phyloP scores from a whole-genome alignment of 2,113 vertebrate species.

The Trogon melanurus region DNA sequence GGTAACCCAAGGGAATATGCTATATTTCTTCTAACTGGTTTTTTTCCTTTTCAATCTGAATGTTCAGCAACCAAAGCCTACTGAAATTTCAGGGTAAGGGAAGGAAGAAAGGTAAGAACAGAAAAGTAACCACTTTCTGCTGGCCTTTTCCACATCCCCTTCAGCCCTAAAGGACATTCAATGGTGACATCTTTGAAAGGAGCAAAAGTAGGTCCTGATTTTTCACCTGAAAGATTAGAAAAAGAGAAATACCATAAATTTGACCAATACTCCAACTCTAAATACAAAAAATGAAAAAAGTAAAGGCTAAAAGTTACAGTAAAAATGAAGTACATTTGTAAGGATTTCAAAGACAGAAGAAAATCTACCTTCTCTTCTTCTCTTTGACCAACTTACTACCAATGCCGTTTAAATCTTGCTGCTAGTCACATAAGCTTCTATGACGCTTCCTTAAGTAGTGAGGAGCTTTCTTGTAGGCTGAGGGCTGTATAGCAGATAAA shows the following conservation, averaged over 20 bases:
- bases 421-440: no score
- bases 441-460: neutral
- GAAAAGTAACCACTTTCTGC: slow-evolving; percentile 1
- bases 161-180: neutral
- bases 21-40: slow-evolving; percentile 23
- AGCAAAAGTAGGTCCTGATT: neutral
- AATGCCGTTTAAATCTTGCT: neutral
- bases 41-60: neutral
- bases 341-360: neutral
- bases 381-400: neutral
- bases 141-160: neutral
- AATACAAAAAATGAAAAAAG: neutral
- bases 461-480: neutral
- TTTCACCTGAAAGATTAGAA: neutral
- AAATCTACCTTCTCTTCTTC: neutral
- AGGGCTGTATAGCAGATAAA: neutral
- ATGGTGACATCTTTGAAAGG: neutral
- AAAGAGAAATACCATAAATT: neutral
- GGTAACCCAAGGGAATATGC: neutral
- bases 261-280: neutral
- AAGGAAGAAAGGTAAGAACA: neutral
- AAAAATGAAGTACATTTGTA: neutral
- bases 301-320: neutral
- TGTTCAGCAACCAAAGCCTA: neutral
- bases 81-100: neutral